Percentiles rank a stretch among this genome's conserved stretches.
Evolutionary conservation across 2,888 invertebrate genomes (phyloP).

Genomic region (Palloptera scutellata): DNA sequence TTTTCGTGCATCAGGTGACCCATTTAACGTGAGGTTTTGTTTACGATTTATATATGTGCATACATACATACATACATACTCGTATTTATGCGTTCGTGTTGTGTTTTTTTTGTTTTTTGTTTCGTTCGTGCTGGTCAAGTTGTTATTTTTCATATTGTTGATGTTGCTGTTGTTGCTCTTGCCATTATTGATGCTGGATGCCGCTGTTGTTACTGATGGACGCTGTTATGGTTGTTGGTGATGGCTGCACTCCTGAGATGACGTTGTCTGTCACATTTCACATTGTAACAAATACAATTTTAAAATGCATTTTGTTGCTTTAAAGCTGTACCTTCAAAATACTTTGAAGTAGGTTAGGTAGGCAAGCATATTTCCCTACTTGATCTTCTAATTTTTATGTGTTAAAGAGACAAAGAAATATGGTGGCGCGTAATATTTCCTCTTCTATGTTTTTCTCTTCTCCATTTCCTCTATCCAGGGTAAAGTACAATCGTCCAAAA

Average conservation of each 20-base stretch:
- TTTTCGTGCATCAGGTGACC: constrained; percentile 50
- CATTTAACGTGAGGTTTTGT: constrained; percentile 50
- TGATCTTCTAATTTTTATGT: too few species aligned
- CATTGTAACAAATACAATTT: too few species aligned
- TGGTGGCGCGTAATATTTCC: too few species aligned
- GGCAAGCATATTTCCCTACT: too few species aligned
- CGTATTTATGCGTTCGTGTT: constrained; percentile 32
- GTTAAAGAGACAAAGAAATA: too few species aligned
- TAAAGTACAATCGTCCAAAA: too few species aligned
- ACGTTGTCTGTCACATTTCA: not conserved
- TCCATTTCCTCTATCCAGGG: too few species aligned
- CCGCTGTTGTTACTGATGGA: not conserved
- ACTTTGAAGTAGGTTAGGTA: not conserved
- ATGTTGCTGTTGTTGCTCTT: not conserved
- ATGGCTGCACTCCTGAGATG: not conserved
- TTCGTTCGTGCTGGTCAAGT: not conserved
- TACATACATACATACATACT: not conserved
- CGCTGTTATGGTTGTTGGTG: not conserved
- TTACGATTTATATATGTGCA: constrained; percentile 32
- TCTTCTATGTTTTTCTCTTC: too few species aligned
- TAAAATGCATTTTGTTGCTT: not conserved
- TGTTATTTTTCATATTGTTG: not conserved
- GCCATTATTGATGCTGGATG: not conserved
- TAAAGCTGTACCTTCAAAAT: constrained; percentile 1
- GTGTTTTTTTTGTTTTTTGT: constrained; percentile 19